A percentile compares a stretch with the other conserved stretches of the same genome.
phyloP scores from a whole-genome alignment of 2,888 invertebrate species.

The Spicauda simplicius region DNA sequence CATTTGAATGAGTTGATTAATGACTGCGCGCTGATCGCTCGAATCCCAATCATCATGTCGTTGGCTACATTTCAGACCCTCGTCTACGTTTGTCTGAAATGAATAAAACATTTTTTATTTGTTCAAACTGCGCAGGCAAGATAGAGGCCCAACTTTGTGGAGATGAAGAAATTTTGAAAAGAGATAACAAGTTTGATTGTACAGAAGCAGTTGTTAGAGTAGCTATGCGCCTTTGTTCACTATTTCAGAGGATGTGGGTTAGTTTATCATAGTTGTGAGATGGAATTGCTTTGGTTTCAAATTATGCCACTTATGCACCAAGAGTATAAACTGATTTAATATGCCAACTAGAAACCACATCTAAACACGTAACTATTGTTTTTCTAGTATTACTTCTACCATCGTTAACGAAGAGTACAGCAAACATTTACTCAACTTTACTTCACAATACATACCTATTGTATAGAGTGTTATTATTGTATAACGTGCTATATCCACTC shows the following conservation, averaged over 20 bases:
- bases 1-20: slow-evolving; percentile 33
- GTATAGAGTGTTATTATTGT: too few relatives aligned
- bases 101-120: slow-evolving; percentile 18
- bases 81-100: slow-evolving; percentile 3
- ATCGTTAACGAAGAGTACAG: too few relatives aligned
- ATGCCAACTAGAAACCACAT: too few relatives aligned
- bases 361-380: too few relatives aligned
- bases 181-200: slow-evolving; percentile 21
- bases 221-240: slow-evolving; percentile 15
- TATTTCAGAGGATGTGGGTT: background rate
- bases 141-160: slow-evolving; percentile 1
- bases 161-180: slow-evolving; percentile 16
- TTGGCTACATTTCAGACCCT: slow-evolving; percentile 20
- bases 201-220: slow-evolving; percentile 11
- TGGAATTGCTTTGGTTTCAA: background rate
- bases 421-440: too few relatives aligned
- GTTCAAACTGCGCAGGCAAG: background rate
- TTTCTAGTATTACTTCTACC: too few relatives aligned
- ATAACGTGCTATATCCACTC: too few relatives aligned
- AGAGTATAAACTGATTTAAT: background rate
- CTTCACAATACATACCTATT: too few relatives aligned
- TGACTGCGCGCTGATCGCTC: slow-evolving; percentile 12
- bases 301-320: background rate
- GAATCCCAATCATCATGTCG: slow-evolving; percentile 18
- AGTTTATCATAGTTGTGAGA: slow-evolving; percentile 2